Evolutionary conservation across 2,888 invertebrate species (phyloP).

Genomic region (Athrips mouffetella): DNA sequence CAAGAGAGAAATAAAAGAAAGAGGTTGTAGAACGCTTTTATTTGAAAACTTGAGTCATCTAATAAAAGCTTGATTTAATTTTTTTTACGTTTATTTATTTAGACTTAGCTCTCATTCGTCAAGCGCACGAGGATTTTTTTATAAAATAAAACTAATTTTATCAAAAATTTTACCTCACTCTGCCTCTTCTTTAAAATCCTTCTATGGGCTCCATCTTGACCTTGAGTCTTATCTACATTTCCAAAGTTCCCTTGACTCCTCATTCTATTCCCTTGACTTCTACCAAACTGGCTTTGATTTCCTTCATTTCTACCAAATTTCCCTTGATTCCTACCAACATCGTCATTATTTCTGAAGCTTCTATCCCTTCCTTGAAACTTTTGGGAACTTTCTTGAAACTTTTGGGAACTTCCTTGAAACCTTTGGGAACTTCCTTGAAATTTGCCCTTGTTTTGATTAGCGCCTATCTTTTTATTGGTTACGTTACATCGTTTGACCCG

Average conservation of each 20-base stretch:
- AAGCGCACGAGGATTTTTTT: too few species aligned
- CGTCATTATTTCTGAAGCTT: not conserved
- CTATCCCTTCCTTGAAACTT: not conserved
- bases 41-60: too few species aligned
- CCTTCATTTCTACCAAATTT: not conserved
- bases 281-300: not conserved
- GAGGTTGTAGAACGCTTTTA: too few species aligned
- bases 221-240: slow-evolving; percentile 20
- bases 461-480: slow-evolving; percentile 28
- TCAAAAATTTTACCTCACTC: slow-evolving; percentile 40
- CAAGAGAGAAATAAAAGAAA: too few species aligned
- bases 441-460: slow-evolving; percentile 8
- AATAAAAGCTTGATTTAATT: too few species aligned
- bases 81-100: too few species aligned
- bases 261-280: slow-evolving; percentile 3
- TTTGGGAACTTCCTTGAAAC: not conserved
- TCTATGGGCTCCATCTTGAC: slow-evolving; percentile 46
- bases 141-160: not conserved
- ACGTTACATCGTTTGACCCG: slow-evolving; percentile 75
- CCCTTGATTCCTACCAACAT: not conserved
- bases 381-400: not conserved
- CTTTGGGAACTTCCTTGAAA: slow-evolving; percentile 1
- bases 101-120: too few species aligned
- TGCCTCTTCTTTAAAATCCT: slow-evolving; percentile 60
- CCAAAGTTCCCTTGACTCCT: slow-evolving; percentile 11